These are phyloP conservation scores for Mormyrops attenuatus DNA, from an alignment of 2,797 vertebrate genomes.

Conservation along the genomic window DNA sequence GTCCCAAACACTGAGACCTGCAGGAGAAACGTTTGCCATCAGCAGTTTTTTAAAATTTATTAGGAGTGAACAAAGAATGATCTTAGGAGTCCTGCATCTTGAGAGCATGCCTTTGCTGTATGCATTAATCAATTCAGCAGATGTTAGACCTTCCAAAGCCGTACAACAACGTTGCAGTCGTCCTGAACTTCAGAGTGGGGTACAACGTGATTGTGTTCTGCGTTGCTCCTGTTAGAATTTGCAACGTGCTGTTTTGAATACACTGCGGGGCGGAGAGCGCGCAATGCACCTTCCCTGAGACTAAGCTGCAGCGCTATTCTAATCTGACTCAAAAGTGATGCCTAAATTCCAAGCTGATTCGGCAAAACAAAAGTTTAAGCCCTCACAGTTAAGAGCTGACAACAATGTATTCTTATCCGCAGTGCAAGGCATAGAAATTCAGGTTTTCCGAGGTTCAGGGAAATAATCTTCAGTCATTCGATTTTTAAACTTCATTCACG, in stretches of 20 bases:
- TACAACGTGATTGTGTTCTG: neutral
- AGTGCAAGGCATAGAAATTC: neutral
- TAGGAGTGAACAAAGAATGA: neutral
- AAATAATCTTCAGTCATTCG: neutral
- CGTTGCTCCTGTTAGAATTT: neutral
- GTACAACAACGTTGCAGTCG: neutral
- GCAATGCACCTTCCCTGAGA: neutral
- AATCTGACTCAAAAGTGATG: neutral
- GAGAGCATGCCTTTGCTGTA: neutral
- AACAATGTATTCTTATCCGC: slow-evolving; percentile 2
- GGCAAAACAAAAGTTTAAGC: slow-evolving; percentile 7
- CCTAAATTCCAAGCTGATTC: slow-evolving; percentile 12
- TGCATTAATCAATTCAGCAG: neutral
- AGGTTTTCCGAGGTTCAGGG: neutral
- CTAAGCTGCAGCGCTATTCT: neutral
- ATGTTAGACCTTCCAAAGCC: neutral
- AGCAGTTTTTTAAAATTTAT: neutral
- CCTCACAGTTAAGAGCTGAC: slow-evolving; percentile 1
- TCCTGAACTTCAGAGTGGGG: neutral
- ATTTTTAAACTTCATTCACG: neutral
- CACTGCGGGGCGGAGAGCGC: neutral
- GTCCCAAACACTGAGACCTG: neutral
- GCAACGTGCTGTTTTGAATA: neutral
- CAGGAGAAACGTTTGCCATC: neutral
- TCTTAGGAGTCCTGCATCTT: neutral